Evolutionary conservation across 2,888 invertebrate genomes (phyloP), one percentile per base, ranked within the genome.

Genomic region (Trichopoda pennipes): DNA sequence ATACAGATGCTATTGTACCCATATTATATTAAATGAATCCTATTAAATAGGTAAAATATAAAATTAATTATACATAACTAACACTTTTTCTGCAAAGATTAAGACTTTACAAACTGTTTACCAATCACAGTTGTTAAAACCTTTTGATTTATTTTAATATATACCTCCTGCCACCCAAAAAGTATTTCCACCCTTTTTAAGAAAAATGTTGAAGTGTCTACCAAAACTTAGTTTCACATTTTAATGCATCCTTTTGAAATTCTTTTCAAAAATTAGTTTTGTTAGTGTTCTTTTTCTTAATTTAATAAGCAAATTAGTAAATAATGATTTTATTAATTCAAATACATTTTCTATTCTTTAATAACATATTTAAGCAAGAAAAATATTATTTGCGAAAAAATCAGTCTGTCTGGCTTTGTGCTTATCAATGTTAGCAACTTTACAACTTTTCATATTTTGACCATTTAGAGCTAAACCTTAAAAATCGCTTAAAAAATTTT

Each of bases 1-100:
- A 94, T 93, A 97, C 96, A 92, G 97, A 97, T 92, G 96, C 96
- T 93, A 96, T 96, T 92, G 96, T 96, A 92, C 97, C 97, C 97
- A 97, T 97, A 85, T 68, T 84, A 23, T 38, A 19, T 61, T 9
- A 44, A 35, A 21, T 69, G 14, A n/a, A n/a, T 51, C 16, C 49
- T 69, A 21, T 55, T 60, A 55, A 60, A 63, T 32, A 16, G 6
- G 8, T 51, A 64, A 51, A 19, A 56, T 32, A 32, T 56, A 28
- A 47, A 47, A 17, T 53, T 23, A 28, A 21, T 19, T 9, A 2
- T 6, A 44, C n/a, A 61, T n/a, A 10, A 1, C 28, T 51, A 17
- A 55, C 0, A 51, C n/a, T 58, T 42, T 35, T 56, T 38, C 10
- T n/a, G 28, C 21, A 32, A 42, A 44, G n/a, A 64, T 6, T 23